phyloP scores from a whole-genome alignment of 2,113 vertebrate genomes.

The Daubentonia madagascariensis region DNA sequence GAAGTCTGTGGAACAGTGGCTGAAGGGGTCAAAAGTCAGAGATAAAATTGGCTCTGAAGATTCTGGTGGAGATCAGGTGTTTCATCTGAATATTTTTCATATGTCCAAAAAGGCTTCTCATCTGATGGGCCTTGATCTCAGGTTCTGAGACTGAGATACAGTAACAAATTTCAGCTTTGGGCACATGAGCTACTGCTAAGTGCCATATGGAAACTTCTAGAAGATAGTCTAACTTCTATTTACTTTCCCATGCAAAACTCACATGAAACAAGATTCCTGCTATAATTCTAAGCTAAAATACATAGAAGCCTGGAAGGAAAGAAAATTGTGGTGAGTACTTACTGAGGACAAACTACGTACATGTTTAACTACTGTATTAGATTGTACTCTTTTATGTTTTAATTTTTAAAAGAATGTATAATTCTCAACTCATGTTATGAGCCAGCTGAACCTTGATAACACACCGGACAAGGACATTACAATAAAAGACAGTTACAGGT shows the following conservation, averaged over 20 bases:
- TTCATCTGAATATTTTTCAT: neutral
- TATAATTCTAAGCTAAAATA: neutral
- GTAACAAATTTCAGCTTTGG: neutral
- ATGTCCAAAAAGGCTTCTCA: neutral
- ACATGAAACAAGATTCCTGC: neutral
- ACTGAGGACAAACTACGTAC: neutral
- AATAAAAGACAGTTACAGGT: neutral
- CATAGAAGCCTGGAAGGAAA: neutral
- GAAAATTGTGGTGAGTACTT: neutral
- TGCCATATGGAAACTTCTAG: neutral
- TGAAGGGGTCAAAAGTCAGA: neutral
- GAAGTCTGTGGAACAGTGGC: neutral
- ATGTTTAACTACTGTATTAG: neutral
- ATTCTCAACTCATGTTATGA: neutral
- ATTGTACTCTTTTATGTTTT: neutral
- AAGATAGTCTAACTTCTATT: neutral
- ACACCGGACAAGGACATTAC: neutral
- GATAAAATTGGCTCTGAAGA: neutral
- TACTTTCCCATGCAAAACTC: neutral
- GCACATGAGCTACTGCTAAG: neutral
- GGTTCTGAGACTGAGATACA: neutral
- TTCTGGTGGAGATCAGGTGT: neutral
- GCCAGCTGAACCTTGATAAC: neutral
- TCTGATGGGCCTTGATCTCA: neutral
- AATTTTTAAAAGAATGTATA: neutral